Evolutionary conservation across 37 sponge, comb jelly and placozoan species (phyloP), one percentile per base, ranked within the genome.

Genomic region (Theonella swinhoei): DNA sequence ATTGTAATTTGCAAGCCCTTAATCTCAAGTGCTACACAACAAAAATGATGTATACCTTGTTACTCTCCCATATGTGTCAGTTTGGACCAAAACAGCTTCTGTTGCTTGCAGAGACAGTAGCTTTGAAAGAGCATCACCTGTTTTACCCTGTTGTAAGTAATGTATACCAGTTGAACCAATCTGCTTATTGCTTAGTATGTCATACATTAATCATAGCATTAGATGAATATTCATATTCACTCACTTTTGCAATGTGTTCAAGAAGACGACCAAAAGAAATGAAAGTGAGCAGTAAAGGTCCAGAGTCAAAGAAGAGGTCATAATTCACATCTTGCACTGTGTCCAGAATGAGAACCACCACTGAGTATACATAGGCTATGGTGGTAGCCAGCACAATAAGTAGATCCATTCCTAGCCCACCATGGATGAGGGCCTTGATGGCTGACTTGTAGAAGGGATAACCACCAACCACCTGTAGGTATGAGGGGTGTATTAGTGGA

Each of bases 331-430:
- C 14, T 4, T 20, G 1, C 19, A 35, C 9, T 2, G 70, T 26
- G 42, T 24, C 61, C 2, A 78, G 58, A 30, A 69, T 62, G 28
- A 85, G 37, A 25, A 85, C 64, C 7, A 69, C 42, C 7, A 85
- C 90, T 38, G 93, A 93, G 75, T 95, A 95, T 28, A 77, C 61
- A 42, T 92, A 95, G 66, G 95, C 92, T 20, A 95, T 89, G 35
- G 84, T 92, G 47, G 95, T 95, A 31, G 95, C 95, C 74, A 95
- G 42, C 24, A 75, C 86, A 28, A 97, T 94, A 22, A 97, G 87
- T 36, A 97, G 83, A 61, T 97, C 97, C 95, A 97, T 97, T 41
- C 87, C 94, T n/a, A 92, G 87, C 34, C 91, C 59, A 61, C 79
- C 76, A 81, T 94, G 91, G 24, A 70, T 70, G 35, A 96, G 31